phyloP scores from a whole-genome alignment of 2,888 invertebrate genomes.

The Theodoxus fluviatilis region DNA sequence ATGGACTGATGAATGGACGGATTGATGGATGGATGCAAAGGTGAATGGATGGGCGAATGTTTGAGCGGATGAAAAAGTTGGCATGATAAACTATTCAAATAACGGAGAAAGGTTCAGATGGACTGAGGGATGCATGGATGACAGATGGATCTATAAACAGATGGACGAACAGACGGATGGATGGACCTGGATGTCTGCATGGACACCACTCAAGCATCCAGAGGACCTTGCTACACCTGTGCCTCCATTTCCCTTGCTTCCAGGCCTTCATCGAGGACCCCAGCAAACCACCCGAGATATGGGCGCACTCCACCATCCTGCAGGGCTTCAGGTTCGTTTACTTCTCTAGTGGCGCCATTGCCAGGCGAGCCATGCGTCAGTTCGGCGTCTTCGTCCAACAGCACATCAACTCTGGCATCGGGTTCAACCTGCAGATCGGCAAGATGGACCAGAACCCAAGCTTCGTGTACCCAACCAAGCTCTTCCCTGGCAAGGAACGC shows the following conservation, averaged over 20 bases:
- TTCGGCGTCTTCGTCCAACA: constrained; percentile 49
- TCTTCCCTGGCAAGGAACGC: constrained; percentile 35
- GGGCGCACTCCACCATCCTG: constrained; percentile 46
- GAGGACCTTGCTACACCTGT: no score
- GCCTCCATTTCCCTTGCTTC: neutral
- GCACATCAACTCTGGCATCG: constrained; percentile 42
- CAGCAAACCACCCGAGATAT: constrained; percentile 42
- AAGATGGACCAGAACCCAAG: constrained; percentile 30
- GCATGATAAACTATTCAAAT: no score
- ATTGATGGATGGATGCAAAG: no score
- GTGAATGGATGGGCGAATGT: no score
- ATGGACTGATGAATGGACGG: no score
- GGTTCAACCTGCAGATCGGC: constrained; percentile 35
- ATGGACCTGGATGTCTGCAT: no score
- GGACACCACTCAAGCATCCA: no score
- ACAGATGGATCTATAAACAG: no score
- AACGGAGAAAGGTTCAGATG: no score
- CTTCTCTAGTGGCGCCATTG: constrained; percentile 32
- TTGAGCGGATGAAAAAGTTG: no score
- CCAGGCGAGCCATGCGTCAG: constrained; percentile 46
- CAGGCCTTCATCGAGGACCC: constrained; percentile 48
- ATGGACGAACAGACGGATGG: no score
- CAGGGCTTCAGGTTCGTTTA: constrained; percentile 35
- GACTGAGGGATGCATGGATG: no score
- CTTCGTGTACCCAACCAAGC: constrained; percentile 40